A percentile compares a stretch with the other conserved stretches of the same genome.
These are phyloP conservation scores for Diabrotica balteata DNA, from an alignment of 2,888 invertebrate species.

Conservation along the genomic window DNA sequence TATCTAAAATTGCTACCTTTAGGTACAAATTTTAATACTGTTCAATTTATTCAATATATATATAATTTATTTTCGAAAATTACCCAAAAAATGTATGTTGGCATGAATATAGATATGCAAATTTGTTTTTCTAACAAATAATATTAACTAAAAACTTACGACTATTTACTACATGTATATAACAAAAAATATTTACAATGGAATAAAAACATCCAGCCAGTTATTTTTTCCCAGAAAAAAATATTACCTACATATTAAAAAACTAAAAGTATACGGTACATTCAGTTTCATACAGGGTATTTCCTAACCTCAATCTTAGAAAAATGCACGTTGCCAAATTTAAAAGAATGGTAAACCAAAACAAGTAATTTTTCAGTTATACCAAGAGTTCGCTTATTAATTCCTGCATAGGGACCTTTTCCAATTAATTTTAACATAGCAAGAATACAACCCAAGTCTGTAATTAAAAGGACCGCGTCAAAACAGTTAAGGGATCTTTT, in stretches of 20 bases:
- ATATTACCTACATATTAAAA: conserved; percentile 11
- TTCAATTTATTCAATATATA: conserved; percentile 53
- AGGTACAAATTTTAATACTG: conserved; percentile 63
- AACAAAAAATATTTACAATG: conserved; percentile 44
- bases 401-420: too few species aligned
- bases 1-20: conserved; percentile 60
- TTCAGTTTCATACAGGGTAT: conserved; percentile 1
- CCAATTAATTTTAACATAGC: too few species aligned
- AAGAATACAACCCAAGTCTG: too few species aligned
- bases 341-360: too few species aligned
- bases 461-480: too few species aligned
- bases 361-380: too few species aligned
- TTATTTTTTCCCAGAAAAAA: conserved; percentile 27
- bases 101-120: conserved; percentile 59
- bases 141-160: conserved; percentile 46
- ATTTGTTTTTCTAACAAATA: conserved; percentile 49
- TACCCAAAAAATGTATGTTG: conserved; percentile 49
- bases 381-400: too few species aligned
- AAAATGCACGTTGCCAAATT: too few species aligned
- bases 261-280: neutral
- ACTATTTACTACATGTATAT: conserved; percentile 46
- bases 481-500: too few species aligned
- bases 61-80: conserved; percentile 50
- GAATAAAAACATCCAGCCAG: conserved; percentile 31
- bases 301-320: neutral